phyloP scores from a whole-genome alignment of 2,888 invertebrate genomes.

The Pediacus dermestoides region DNA sequence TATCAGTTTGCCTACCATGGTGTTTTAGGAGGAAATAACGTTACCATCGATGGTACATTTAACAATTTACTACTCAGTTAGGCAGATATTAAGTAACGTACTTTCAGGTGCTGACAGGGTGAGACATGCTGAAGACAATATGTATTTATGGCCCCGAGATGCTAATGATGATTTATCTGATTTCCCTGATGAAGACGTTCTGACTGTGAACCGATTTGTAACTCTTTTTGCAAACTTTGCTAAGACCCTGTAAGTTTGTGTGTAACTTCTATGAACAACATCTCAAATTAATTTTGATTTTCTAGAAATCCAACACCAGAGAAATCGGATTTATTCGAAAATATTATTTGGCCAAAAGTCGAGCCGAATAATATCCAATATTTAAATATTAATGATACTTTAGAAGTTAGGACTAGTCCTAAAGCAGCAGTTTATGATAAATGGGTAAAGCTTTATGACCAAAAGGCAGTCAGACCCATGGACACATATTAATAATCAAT shows the following conservation, averaged over 20 bases:
- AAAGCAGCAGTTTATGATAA: slow-evolving; percentile 15
- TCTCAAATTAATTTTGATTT: slow-evolving; percentile 3
- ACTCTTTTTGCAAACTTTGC: slow-evolving; percentile 59
- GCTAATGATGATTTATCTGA: slow-evolving; percentile 21
- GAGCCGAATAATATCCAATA: slow-evolving; percentile 17
- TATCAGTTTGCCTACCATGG: slow-evolving; percentile 29
- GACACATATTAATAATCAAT: too few relatives aligned
- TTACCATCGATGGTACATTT: slow-evolving; percentile 13
- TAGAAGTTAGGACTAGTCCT: slow-evolving; percentile 17
- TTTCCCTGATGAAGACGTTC: slow-evolving; percentile 10
- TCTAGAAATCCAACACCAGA: slow-evolving; percentile 41
- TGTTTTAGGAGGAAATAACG: slow-evolving; percentile 3
- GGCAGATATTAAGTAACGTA: not conserved
- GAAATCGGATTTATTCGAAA: slow-evolving; percentile 15
- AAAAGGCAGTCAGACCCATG: slow-evolving; percentile 16
- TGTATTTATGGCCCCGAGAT: slow-evolving; percentile 24
- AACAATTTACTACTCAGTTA: slow-evolving; percentile 1
- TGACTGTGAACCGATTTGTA: slow-evolving; percentile 8
- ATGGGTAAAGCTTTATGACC: slow-evolving; percentile 22
- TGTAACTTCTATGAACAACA: not conserved
- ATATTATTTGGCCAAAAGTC: slow-evolving; percentile 23
- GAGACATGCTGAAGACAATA: slow-evolving; percentile 23
- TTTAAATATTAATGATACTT: slow-evolving; percentile 23
- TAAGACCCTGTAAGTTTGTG: too few relatives aligned
- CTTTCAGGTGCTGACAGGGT: slow-evolving; percentile 43